phyloP scores from a whole-genome alignment of 1,140 invertebrate species.

The Calephelis nemesis region DNA sequence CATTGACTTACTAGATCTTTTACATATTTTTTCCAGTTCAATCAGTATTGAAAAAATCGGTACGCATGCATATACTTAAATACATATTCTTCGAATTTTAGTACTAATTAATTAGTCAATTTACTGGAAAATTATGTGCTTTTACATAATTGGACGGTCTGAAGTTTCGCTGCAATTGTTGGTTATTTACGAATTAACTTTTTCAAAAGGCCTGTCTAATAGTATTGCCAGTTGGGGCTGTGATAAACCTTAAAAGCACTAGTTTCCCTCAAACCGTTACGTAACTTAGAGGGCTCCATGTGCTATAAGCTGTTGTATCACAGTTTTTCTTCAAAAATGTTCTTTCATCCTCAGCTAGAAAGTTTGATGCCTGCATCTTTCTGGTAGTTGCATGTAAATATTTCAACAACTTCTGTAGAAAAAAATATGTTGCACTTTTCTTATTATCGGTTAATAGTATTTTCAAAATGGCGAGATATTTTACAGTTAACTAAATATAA shows the following conservation, averaged over 20 bases:
- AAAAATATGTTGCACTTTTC: background rate
- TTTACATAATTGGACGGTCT: background rate
- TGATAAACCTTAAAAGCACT: background rate
- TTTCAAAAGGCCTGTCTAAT: background rate
- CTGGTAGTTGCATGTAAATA: constrained; percentile 1
- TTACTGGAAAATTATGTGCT: constrained; percentile 11
- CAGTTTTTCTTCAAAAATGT: background rate
- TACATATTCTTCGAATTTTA: constrained; percentile 36
- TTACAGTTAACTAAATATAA: background rate
- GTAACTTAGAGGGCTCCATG: background rate
- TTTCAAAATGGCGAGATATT: background rate
- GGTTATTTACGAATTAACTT: background rate
- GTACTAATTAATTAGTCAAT: constrained; percentile 14
- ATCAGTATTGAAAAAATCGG: constrained; percentile 67
- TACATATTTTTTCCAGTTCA: constrained; percentile 70
- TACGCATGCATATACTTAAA: constrained; percentile 60
- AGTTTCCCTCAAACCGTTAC: background rate
- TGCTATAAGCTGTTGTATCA: background rate
- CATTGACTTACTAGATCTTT: constrained; percentile 47
- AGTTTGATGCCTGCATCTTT: background rate
- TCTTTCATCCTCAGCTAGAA: background rate
- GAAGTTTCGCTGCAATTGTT: background rate
- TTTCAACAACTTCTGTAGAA: background rate
- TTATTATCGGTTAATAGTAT: background rate
- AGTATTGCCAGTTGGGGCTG: background rate